Percentiles rank a stretch among this genome's conserved stretches.
phyloP scores from a whole-genome alignment of 2,113 vertebrate genomes.

The Campylomormyrus numenius region DNA sequence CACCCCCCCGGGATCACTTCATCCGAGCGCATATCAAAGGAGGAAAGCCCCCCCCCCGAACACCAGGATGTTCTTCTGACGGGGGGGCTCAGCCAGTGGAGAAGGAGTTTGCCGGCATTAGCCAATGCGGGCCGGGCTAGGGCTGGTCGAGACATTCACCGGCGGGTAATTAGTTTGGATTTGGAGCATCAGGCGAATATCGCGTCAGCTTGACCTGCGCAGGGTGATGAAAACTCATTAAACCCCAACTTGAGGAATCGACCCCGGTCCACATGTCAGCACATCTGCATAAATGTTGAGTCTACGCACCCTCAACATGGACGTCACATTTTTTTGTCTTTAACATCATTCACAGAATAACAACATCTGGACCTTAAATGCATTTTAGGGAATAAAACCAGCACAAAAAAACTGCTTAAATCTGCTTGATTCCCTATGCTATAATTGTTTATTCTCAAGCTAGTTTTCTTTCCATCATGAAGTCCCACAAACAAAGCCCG shows the following conservation, averaged over 20 bases:
- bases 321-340: neutral
- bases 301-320: neutral
- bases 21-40: neutral
- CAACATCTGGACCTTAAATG: neutral
- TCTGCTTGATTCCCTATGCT: constrained; percentile 32
- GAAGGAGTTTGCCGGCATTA: neutral
- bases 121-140: neutral
- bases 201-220: neutral
- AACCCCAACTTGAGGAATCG: neutral
- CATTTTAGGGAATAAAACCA: neutral
- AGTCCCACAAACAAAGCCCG: constrained; percentile 40
- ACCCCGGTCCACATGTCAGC: neutral
- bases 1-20: neutral
- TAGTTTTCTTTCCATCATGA: constrained; percentile 23
- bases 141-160: neutral
- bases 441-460: constrained; percentile 31
- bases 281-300: neutral
- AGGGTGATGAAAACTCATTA: constrained; percentile 18
- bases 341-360: neutral
- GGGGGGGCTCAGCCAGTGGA: neutral
- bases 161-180: neutral
- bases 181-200: neutral
- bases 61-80: neutral
- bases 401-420: constrained; percentile 16
- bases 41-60: neutral